phyloP scores from a whole-genome alignment of 1,140 invertebrate genomes.

The Cherax destructor region DNA sequence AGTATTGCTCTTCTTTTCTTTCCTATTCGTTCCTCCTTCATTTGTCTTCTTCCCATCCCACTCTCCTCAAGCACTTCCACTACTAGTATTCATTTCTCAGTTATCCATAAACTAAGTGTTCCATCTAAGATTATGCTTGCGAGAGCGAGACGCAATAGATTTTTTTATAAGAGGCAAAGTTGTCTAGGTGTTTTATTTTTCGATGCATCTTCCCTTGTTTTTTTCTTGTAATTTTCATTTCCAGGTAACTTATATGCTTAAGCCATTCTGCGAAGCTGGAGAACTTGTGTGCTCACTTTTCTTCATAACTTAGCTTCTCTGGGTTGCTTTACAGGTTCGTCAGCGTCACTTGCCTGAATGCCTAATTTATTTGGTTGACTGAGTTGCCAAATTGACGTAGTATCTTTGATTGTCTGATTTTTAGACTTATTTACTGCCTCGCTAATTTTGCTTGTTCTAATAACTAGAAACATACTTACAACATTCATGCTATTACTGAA shows the following conservation, averaged over 20 bases:
- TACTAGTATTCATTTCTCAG: not conserved
- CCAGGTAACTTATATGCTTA: not conserved
- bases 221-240: not conserved
- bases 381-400: no score
- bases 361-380: no score
- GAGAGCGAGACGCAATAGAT: not conserved
- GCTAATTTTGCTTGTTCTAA: not conserved
- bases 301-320: no score
- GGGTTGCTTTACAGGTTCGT: no score
- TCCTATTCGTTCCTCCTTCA: not conserved
- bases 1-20: not conserved
- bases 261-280: no score
- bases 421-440: not conserved
- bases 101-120: not conserved
- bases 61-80: no score
- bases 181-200: not conserved
- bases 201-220: not conserved
- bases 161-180: slow-evolving; percentile 1
- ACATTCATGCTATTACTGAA: no score
- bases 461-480: no score
- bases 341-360: no score
- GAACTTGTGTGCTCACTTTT: no score
- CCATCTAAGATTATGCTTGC: not conserved
- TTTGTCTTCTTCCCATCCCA: not conserved
- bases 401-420: no score